phyloP scores from a whole-genome alignment of 2,888 invertebrate genomes.

The Biston stratarius region DNA sequence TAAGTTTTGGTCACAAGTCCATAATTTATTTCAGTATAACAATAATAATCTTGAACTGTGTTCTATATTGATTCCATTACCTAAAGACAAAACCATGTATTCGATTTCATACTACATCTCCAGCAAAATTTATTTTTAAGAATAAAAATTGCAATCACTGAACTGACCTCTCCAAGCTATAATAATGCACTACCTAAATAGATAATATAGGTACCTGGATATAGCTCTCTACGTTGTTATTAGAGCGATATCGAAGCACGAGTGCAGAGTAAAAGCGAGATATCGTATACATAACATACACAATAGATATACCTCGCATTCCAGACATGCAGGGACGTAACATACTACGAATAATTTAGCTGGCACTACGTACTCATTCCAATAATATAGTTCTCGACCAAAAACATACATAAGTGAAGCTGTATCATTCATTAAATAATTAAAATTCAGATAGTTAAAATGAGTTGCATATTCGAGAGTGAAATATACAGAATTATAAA shows the following conservation, averaged over 20 bases:
- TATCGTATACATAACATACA: constrained; percentile 50
- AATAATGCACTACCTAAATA: constrained; percentile 20
- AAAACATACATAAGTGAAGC: constrained; percentile 10
- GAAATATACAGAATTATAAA: too few relatives aligned
- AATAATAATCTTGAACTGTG: neutral
- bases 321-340: constrained; percentile 61
- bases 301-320: constrained; percentile 59
- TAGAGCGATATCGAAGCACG: constrained; percentile 44
- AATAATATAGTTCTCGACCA: constrained; percentile 23
- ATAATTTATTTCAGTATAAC: neutral
- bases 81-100: neutral
- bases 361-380: constrained; percentile 51
- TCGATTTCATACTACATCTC: neutral
- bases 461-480: neutral
- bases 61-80: neutral
- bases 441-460: neutral
- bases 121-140: neutral
- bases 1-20: neutral
- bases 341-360: constrained; percentile 36
- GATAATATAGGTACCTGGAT: constrained; percentile 3
- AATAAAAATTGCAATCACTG: constrained; percentile 14
- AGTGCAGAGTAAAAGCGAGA: constrained; percentile 55
- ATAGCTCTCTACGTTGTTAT: constrained; percentile 17
- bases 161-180: constrained; percentile 16
- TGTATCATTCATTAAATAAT: constrained; percentile 11